These are phyloP conservation scores for Melanotus villosus DNA, from an alignment of 2,888 invertebrate species.

Conservation along the genomic window DNA sequence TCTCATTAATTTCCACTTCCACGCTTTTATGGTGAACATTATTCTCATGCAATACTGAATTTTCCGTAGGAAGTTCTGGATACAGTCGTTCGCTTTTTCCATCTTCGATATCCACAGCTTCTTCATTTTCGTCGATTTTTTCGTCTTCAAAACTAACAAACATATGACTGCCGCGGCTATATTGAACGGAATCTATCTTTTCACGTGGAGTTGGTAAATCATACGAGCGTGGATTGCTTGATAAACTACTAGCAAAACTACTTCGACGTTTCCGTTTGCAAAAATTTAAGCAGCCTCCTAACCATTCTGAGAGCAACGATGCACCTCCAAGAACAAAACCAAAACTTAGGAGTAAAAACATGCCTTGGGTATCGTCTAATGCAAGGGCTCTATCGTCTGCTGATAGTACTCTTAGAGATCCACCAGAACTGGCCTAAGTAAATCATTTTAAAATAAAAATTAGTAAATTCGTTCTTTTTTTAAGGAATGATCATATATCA, in stretches of 20 bases:
- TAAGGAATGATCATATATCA: too few species aligned
- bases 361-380: conserved; percentile 86
- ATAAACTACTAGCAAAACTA: conserved; percentile 54
- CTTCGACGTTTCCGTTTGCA: conserved; percentile 66
- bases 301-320: conserved; percentile 78
- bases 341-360: conserved; percentile 81
- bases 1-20: conserved; percentile 56
- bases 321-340: conserved; percentile 78
- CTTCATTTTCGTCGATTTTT: conserved; percentile 22
- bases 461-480: too few species aligned
- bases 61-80: conserved; percentile 19
- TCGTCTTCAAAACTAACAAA: conserved; percentile 25
- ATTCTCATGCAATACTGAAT: conserved; percentile 2
- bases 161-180: conserved; percentile 24
- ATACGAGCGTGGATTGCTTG: conserved; percentile 61
- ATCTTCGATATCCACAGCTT: conserved; percentile 6
- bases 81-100: conserved; percentile 8
- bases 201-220: conserved; percentile 59
- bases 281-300: conserved; percentile 77
- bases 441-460: conserved; percentile 27
- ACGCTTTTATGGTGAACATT: conserved; percentile 42
- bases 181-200: conserved; percentile 53
- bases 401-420: conserved; percentile 67
- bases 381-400: conserved; percentile 82
- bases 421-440: conserved; percentile 68